These are phyloP conservation scores for Agrotis exclamationis DNA, from an alignment of 2,888 invertebrate species.

Conservation along the genomic window DNA sequence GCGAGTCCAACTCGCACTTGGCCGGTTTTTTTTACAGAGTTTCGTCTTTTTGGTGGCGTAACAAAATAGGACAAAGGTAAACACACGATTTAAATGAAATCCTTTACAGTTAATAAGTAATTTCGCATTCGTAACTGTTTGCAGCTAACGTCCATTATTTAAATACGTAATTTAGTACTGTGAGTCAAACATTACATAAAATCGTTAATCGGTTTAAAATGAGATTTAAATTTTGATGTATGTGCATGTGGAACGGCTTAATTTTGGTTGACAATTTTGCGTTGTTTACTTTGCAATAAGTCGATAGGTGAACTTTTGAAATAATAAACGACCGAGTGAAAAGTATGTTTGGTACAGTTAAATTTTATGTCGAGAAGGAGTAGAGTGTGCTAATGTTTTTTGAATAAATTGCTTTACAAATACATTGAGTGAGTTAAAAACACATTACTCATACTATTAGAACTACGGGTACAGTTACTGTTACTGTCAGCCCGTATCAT, in stretches of 20 bases:
- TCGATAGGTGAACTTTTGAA: neutral
- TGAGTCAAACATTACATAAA: slow-evolving; percentile 39
- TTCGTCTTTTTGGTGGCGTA: too few relatives aligned
- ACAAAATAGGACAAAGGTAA: neutral
- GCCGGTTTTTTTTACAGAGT: too few relatives aligned
- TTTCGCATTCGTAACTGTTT: slow-evolving; percentile 21
- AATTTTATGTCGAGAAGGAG: too few relatives aligned
- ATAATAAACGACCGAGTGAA: too few relatives aligned
- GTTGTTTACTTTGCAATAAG: slow-evolving; percentile 4
- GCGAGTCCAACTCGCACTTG: too few relatives aligned
- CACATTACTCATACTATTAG: too few relatives aligned
- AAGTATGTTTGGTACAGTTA: too few relatives aligned
- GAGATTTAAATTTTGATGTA: slow-evolving; percentile 24
- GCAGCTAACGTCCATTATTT: slow-evolving; percentile 41
- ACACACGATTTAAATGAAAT: slow-evolving; percentile 26
- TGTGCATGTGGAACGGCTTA: neutral
- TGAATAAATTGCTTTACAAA: too few relatives aligned
- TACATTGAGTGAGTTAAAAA: too few relatives aligned
- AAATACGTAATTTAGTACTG: slow-evolving; percentile 26
- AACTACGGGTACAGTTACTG: too few relatives aligned
- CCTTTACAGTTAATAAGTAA: slow-evolving; percentile 38
- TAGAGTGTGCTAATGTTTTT: too few relatives aligned
- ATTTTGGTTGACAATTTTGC: neutral
- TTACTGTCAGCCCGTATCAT: too few relatives aligned
- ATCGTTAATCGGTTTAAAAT: slow-evolving; percentile 44